A percentile compares a stretch with the other conserved stretches of the same genome.
These are phyloP conservation scores for Osmerus eperlanus DNA, from an alignment of 2,113 vertebrate species.

Conservation along the genomic window DNA sequence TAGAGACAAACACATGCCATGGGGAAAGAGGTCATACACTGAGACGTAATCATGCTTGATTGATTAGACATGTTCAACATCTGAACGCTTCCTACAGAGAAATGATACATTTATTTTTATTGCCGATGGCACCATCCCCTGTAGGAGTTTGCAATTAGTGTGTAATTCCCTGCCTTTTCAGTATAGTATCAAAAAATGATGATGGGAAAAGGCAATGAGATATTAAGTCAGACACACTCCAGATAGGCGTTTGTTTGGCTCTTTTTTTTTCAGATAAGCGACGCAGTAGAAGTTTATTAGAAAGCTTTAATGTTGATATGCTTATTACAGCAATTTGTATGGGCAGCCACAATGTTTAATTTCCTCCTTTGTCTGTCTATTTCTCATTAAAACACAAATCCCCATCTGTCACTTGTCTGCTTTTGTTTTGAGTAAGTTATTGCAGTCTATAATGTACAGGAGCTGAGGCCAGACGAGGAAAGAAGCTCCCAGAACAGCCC, in stretches of 20 bases:
- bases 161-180: constrained; percentile 71
- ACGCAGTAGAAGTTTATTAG: constrained; percentile 62
- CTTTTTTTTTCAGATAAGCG: constrained; percentile 58
- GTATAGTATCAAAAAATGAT: constrained; percentile 72
- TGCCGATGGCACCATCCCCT: constrained; percentile 53
- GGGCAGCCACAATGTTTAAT: constrained; percentile 59
- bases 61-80: constrained; percentile 43
- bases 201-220: constrained; percentile 69
- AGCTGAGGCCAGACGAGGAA: constrained; percentile 10
- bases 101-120: constrained; percentile 59
- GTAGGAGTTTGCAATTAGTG: constrained; percentile 69
- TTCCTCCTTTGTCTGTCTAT: constrained; percentile 61
- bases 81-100: constrained; percentile 47
- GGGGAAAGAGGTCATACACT: neutral
- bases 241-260: constrained; percentile 64
- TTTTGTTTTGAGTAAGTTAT: constrained; percentile 54
- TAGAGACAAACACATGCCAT: neutral
- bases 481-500: constrained; percentile 8
- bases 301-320: constrained; percentile 68
- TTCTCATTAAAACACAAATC: constrained; percentile 68
- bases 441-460: constrained; percentile 23
- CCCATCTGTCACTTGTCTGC: constrained; percentile 58
- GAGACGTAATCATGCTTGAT: constrained; percentile 14
- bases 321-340: constrained; percentile 73
- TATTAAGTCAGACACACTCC: constrained; percentile 70